phyloP scores from a whole-genome alignment of 35 echinoderm and acorn worm species.

The Diadema setosum region DNA sequence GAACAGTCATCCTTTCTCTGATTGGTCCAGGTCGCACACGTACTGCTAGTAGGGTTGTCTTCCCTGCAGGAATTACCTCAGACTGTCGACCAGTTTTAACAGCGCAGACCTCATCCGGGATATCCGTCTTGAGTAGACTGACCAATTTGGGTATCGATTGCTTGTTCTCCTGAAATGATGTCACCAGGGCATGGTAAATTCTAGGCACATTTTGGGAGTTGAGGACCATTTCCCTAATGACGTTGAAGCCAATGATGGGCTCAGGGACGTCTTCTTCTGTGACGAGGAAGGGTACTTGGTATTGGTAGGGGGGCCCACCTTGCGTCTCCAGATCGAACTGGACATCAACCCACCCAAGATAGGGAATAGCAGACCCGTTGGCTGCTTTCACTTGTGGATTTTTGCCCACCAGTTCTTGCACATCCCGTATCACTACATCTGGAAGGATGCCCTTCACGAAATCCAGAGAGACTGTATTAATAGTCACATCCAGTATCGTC shows the following conservation, averaged over 20 bases:
- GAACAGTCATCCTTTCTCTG: neutral
- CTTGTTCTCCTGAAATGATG: neutral
- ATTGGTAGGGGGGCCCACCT: no score
- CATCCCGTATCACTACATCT: neutral
- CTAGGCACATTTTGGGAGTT: neutral
- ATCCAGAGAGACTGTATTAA: neutral
- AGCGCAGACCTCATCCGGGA: neutral
- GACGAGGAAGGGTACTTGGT: neutral
- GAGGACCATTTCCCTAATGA: slow-evolving; percentile 2
- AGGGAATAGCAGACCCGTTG: slow-evolving; percentile 45
- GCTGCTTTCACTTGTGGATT: slow-evolving; percentile 37
- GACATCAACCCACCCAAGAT: neutral
- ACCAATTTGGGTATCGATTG: neutral
- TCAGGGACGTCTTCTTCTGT: neutral
- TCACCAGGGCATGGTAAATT: neutral
- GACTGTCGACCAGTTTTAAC: neutral
- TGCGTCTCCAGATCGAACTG: neutral
- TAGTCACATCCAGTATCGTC: no score
- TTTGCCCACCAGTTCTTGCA: slow-evolving; percentile 31
- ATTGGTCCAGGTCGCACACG: slow-evolving; percentile 13
- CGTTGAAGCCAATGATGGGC: slow-evolving; percentile 29
- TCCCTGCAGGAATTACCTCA: neutral
- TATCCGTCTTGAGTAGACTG: neutral
- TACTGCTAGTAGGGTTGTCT: neutral
- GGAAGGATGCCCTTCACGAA: slow-evolving; percentile 19